phyloP scores from a whole-genome alignment of 2,797 vertebrate genomes.

The Myotis daubentonii region DNA sequence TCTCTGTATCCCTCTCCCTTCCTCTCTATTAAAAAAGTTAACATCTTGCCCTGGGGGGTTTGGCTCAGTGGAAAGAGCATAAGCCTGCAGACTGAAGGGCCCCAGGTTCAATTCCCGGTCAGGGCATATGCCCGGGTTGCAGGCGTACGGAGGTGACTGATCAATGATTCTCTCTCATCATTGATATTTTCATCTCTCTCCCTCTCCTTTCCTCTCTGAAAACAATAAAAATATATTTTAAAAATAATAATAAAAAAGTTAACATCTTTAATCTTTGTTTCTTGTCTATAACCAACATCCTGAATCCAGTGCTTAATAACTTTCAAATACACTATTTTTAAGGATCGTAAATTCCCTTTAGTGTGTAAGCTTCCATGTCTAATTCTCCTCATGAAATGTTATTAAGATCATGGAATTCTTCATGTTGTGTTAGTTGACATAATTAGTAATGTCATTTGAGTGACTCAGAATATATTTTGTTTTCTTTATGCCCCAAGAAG shows the following conservation, averaged over 20 bases:
- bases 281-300: background rate
- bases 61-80: too few species aligned
- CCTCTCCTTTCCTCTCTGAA: too few species aligned
- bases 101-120: too few species aligned
- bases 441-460: background rate
- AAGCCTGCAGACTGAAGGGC: too few species aligned
- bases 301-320: slow-evolving; percentile 22
- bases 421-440: background rate
- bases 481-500: background rate
- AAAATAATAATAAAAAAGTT: background rate
- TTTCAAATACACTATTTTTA: background rate
- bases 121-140: too few species aligned
- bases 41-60: too few species aligned
- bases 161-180: too few species aligned
- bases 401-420: background rate
- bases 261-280: background rate
- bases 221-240: too few species aligned
- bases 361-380: background rate
- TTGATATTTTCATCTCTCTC: too few species aligned
- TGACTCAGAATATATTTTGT: slow-evolving; percentile 15
- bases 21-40: too few species aligned
- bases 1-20: too few species aligned
- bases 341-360: background rate
- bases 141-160: too few species aligned
- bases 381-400: background rate